These are phyloP conservation scores for Aeoliscus strigatus DNA, from an alignment of 2,797 vertebrate species.

Conservation along the genomic window DNA sequence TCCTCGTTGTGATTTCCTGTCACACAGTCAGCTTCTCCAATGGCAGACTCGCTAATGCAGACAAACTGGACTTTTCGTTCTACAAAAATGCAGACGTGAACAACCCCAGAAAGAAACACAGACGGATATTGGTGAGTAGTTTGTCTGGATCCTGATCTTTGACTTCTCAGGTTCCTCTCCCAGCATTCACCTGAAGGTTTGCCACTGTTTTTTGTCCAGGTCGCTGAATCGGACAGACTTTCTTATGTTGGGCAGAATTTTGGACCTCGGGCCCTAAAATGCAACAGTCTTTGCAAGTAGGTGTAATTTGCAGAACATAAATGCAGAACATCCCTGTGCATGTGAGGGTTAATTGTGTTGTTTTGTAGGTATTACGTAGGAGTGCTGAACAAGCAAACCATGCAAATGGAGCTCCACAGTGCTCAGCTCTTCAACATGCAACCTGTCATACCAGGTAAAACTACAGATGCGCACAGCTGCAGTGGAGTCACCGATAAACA, in stretches of 20 bases:
- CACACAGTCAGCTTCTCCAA: conserved; percentile 87
- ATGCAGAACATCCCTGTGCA: neutral
- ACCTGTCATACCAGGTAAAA: conserved; percentile 83
- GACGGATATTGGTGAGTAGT: conserved; percentile 80
- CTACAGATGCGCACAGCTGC: neutral
- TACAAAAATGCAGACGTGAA: conserved; percentile 72
- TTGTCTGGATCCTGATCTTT: neutral
- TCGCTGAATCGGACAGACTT: conserved; percentile 84
- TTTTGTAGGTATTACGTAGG: conserved; percentile 87
- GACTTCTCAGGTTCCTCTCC: neutral
- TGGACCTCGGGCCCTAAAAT: conserved; percentile 68
- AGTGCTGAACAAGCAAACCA: conserved; percentile 83
- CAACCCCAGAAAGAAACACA: conserved; percentile 79
- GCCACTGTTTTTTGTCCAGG: conserved; percentile 59
- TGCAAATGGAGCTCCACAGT: conserved; percentile 86
- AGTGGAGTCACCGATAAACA: neutral
- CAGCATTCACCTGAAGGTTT: neutral
- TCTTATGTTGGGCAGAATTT: conserved; percentile 89
- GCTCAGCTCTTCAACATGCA: conserved; percentile 89
- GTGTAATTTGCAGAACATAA: conserved; percentile 8
- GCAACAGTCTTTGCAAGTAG: conserved; percentile 88
- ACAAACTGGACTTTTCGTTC: conserved; percentile 74
- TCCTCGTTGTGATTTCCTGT: neutral
- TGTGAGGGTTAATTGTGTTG: neutral
- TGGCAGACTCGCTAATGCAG: conserved; percentile 72